Conservation (phyloP, 2,797 vertebrate genomes). For the Thamnophis elegans region DNA sequence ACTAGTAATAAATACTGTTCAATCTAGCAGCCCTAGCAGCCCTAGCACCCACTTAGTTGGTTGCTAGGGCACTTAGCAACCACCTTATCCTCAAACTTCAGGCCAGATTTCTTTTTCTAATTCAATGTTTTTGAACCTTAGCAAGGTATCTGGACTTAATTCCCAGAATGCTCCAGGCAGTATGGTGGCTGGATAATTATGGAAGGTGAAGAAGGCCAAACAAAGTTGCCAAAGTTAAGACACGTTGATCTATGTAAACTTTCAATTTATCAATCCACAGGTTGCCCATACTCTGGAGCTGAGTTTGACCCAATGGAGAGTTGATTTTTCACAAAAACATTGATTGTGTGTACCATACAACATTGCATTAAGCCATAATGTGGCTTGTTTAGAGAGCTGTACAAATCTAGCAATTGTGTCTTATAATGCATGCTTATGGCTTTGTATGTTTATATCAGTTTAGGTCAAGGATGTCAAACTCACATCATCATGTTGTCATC, state of each 20-base stretch:
- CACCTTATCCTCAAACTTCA: neutral
- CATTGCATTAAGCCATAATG: neutral
- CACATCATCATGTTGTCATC: too few relatives aligned
- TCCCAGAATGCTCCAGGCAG: neutral
- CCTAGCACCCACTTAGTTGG: neutral
- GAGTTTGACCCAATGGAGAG: neutral
- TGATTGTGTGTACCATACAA: neutral
- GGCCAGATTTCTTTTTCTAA: neutral
- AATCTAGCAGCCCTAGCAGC: neutral
- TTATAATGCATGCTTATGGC: neutral
- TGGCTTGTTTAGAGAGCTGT: neutral
- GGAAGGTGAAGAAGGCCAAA: neutral
- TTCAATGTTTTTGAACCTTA: neutral
- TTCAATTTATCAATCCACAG: neutral
- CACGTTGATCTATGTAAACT: neutral
- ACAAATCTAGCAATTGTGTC: neutral
- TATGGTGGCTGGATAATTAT: neutral
- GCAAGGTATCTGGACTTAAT: neutral
- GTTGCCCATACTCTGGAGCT: neutral
- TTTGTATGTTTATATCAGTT: neutral
- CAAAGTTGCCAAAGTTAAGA: neutral
- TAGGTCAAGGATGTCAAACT: too few relatives aligned
- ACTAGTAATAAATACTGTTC: neutral
- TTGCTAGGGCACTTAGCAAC: too few relatives aligned
- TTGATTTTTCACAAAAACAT: neutral